These are phyloP conservation scores for Penaeus indicus DNA, from an alignment of 1,140 invertebrate genomes.

Conservation along the genomic window DNA sequence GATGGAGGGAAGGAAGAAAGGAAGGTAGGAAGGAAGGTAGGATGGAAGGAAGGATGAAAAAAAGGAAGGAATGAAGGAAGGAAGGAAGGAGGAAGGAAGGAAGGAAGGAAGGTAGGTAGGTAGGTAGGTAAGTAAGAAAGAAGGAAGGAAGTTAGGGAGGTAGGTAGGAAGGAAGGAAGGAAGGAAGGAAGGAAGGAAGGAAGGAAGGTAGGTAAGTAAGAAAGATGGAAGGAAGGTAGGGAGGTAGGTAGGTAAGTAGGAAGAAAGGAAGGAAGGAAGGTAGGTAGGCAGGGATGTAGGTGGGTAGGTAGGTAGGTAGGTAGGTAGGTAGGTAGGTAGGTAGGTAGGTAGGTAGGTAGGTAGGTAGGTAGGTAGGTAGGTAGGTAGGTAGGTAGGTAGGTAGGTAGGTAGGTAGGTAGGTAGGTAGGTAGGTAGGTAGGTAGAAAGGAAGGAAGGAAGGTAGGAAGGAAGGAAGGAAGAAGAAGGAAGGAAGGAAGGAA, in stretches of 20 bases:
- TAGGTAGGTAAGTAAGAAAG: no score
- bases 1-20: neutral
- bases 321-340: neutral
- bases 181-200: neutral
- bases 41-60: neutral
- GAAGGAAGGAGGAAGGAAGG: neutral
- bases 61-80: no score
- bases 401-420: no score
- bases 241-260: neutral
- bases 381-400: no score
- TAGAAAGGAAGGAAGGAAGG: slow-evolving; percentile 10
- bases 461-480: neutral
- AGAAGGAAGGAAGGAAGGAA: slow-evolving; percentile 1
- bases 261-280: neutral
- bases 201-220: neutral
- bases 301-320: neutral
- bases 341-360: neutral
- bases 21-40: no score
- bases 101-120: neutral
- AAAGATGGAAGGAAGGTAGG: neutral
- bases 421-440: neutral
- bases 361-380: neutral
- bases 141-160: no score
- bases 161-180: neutral
- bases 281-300: neutral